A percentile compares a stretch with the other conserved stretches of the same genome.
These are phyloP conservation scores for Micromesistius poutassou DNA, from an alignment of 2,797 vertebrate genomes.

Conservation along the genomic window DNA sequence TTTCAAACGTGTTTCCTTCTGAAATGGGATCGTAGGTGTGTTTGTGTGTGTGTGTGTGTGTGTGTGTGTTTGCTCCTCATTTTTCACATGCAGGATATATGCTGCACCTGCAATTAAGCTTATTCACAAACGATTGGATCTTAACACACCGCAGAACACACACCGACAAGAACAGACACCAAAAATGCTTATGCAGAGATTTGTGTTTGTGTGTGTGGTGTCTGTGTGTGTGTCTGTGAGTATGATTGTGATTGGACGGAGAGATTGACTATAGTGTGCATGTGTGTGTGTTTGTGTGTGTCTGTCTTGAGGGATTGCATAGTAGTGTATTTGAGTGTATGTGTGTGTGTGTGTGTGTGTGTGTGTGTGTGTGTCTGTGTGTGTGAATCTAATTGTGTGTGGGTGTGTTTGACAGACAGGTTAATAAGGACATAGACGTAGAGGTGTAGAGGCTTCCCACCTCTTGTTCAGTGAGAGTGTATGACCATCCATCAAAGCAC, in stretches of 20 bases:
- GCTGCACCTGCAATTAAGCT: too few relatives aligned
- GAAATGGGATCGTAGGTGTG: constrained; percentile 50
- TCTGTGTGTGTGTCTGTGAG: neutral
- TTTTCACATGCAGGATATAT: too few relatives aligned
- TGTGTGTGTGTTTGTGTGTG: neutral
- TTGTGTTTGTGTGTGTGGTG: neutral
- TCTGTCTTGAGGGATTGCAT: too few relatives aligned
- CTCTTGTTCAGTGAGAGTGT: neutral
- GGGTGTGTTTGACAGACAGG: constrained; percentile 6
- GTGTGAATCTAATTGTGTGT: neutral
- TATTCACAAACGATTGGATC: too few relatives aligned
- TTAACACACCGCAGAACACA: too few relatives aligned
- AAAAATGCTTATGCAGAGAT: too few relatives aligned
- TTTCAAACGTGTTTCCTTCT: constrained; percentile 54
- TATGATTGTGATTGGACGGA: too few relatives aligned
- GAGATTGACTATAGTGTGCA: too few relatives aligned
- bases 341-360: neutral
- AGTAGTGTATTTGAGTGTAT: neutral
- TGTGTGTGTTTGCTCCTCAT: neutral
- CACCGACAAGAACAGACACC: too few relatives aligned
- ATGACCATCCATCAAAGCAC: constrained; percentile 30
- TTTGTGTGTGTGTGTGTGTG: neutral
- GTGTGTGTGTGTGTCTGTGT: neutral
- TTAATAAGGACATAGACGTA: constrained; percentile 8
- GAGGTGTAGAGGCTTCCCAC: constrained; percentile 14